Conservation (phyloP, 1,140 invertebrate species). For the Physella acuta region DNA sequence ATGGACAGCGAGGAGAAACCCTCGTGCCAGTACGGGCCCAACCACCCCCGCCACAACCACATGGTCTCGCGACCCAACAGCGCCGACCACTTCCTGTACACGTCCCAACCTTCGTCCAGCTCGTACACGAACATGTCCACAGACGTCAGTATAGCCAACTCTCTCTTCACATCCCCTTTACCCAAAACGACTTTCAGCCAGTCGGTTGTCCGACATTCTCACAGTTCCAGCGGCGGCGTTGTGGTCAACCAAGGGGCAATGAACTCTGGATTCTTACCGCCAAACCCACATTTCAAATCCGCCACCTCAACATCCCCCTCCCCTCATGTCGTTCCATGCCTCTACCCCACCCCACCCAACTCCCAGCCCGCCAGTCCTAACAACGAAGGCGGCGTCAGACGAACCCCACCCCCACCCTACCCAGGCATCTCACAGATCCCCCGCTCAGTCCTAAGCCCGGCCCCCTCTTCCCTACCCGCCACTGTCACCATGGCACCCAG, state of each 20-base stretch:
- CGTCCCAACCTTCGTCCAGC: background rate
- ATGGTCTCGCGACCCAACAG: background rate
- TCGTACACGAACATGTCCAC: background rate
- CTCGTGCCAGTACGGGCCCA: slow-evolving; percentile 42
- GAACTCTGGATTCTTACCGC: background rate
- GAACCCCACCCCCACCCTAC: slow-evolving; percentile 53
- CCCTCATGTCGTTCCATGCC: slow-evolving; percentile 43
- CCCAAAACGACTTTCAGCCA: slow-evolving; percentile 12
- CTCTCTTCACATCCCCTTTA: background rate
- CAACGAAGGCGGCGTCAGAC: slow-evolving; percentile 36
- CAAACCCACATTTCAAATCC: slow-evolving; percentile 11
- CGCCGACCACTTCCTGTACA: slow-evolving; percentile 13
- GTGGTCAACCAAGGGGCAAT: background rate
- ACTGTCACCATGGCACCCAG: slow-evolving; percentile 28
- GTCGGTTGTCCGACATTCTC: background rate
- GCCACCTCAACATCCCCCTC: slow-evolving; percentile 20
- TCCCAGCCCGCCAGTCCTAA: slow-evolving; percentile 53
- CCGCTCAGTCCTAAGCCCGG: slow-evolving; percentile 31
- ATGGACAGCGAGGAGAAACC: slow-evolving; percentile 44
- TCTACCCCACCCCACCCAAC: slow-evolving; percentile 51
- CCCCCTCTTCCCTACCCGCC: slow-evolving; percentile 29
- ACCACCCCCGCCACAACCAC: background rate
- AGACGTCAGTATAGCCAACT: slow-evolving; percentile 1
- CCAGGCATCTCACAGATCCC: slow-evolving; percentile 40
- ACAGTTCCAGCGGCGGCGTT: slow-evolving; percentile 2